A percentile compares a stretch with the other conserved stretches of the same genome.
Conservation (phyloP, 2,888 invertebrate genomes). For the Epsilonema sp. region DNA sequence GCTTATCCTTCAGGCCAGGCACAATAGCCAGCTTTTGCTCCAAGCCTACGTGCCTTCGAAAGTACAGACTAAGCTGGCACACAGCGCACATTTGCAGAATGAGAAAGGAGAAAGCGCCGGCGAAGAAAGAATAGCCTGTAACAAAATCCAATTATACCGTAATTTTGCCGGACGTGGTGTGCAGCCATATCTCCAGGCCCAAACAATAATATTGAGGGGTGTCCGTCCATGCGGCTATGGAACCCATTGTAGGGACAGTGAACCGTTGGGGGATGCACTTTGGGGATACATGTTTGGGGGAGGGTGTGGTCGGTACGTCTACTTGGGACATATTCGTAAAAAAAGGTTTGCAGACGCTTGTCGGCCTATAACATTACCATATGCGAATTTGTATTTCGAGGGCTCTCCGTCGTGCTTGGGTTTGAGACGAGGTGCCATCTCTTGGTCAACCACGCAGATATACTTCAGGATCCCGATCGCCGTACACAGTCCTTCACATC, state of each 20-base stretch:
- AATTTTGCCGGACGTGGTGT: too few relatives aligned
- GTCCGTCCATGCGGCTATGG: too few relatives aligned
- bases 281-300: neutral
- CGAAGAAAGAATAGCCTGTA: constrained; percentile 7
- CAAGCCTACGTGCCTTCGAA: constrained; percentile 4
- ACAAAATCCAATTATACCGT: too few relatives aligned
- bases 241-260: too few relatives aligned
- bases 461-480: constrained; percentile 22
- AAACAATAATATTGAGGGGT: too few relatives aligned
- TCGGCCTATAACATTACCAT: neutral
- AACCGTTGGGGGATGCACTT: too few relatives aligned
- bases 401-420: neutral
- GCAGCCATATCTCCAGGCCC: too few relatives aligned
- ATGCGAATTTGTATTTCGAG: neutral
- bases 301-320: neutral
- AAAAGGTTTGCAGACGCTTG: too few relatives aligned
- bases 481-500: constrained; percentile 15
- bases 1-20: constrained; percentile 3
- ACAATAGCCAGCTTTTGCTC: neutral
- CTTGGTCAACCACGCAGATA: constrained; percentile 26
- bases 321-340: neutral
- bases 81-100: constrained; percentile 5
- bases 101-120: constrained; percentile 1
- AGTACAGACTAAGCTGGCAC: constrained; percentile 4
- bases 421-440: constrained; percentile 13